Evolutionary conservation across 2,797 vertebrate genomes (phyloP), one percentile per base, ranked within the genome.

Genomic region (Dryobates pubescens): DNA sequence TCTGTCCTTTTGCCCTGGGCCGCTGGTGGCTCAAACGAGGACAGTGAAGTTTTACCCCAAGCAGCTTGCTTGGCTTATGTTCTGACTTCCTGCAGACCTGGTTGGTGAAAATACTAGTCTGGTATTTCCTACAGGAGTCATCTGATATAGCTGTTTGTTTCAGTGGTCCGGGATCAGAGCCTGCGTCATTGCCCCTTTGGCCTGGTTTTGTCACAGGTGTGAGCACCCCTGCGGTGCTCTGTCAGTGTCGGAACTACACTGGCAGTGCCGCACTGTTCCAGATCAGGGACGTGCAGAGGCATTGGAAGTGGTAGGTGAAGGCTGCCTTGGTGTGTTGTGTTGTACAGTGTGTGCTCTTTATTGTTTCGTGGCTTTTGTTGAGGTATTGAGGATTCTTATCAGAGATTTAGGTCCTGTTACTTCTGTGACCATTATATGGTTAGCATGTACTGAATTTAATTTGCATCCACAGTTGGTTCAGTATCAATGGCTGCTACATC

Each of bases 181-280:
- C 38, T 57, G 43, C 10, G 17, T 32, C 9, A 22, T 71, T 43
- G 24, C 17, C 17, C 17, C 8, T 82, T 64, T 74, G 63, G 18
- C 74, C 38, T 74, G 47, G 19, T 27, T 71, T 62, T 5, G 1
- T 71, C n/a, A 9, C 15, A 67, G 49, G 17, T 1, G 0, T 23
- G 23, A 41, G 36, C 14, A 13, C 13, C 5, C 47, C 15, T 16
- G 26, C 20, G 70, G 13, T 13, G 26, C 6, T 23, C 30, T 14
- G 9, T 17, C 32, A 38, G 18, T n/a, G 45, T 27, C 49, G 58
- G 70, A 63, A 29, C 59, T 38, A 10, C 14, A n/a, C 9, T 49
- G 17, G 19, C 41, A 27, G 34, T 36, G 76, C 7, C 0, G 5
- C 43, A 30, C 30, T 3, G 22, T 61, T 57, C n/a, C 2, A 2